phyloP scores from a whole-genome alignment of 2,113 vertebrate genomes.

The Sakesphorus luctuosus region DNA sequence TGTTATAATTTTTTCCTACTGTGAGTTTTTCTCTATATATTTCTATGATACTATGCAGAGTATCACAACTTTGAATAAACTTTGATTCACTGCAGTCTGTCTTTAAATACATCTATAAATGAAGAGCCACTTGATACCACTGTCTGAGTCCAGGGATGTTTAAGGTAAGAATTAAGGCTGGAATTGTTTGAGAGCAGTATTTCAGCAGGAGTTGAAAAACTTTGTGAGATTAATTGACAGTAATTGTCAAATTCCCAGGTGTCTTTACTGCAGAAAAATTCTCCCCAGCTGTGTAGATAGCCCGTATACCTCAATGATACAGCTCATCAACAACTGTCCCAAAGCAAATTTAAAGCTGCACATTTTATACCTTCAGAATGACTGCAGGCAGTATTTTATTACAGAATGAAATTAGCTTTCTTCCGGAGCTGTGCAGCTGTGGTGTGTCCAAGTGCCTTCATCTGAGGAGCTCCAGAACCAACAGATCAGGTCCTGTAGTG shows the following conservation, averaged over 20 bases:
- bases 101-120: background rate
- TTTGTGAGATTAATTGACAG: background rate
- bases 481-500: background rate
- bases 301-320: background rate
- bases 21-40: background rate
- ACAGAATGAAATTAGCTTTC: background rate
- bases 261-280: background rate
- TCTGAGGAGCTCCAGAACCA: slow-evolving; percentile 36
- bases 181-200: background rate
- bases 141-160: background rate
- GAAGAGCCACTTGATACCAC: background rate
- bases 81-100: background rate
- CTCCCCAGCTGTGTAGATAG: background rate
- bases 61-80: background rate
- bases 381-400: slow-evolving; percentile 7
- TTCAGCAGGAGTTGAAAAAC: background rate
- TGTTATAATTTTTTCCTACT: background rate
- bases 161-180: background rate
- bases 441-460: background rate
- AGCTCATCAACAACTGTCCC: background rate
- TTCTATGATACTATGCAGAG: background rate
- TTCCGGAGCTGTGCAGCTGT: slow-evolving; percentile 24
- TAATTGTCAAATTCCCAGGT: background rate
- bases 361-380: background rate
- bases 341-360: slow-evolving; percentile 1